Evolutionary conservation across 1,140 invertebrate genomes (phyloP).

Genomic region (Planococcus citri): DNA sequence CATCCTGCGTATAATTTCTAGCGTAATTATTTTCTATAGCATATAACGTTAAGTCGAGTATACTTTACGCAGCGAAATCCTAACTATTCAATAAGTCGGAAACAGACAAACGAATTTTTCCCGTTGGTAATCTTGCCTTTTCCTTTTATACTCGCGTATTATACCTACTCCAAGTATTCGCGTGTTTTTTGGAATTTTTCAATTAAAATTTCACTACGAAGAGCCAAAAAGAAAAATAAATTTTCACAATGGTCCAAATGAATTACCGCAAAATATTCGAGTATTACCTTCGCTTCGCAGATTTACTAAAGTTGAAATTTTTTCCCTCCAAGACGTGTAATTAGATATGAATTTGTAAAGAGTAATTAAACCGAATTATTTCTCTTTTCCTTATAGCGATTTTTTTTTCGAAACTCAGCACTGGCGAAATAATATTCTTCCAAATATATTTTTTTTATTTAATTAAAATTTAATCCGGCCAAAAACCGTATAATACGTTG

Average conservation of each 20-base stretch:
- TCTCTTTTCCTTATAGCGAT: not conserved
- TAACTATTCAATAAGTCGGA: no score
- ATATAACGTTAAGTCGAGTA: no score
- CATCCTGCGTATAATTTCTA: no score
- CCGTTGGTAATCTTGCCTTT: no score
- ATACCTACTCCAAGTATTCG: no score
- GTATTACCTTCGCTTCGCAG: not conserved
- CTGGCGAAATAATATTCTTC: no score
- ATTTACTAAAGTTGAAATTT: not conserved
- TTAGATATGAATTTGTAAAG: not conserved
- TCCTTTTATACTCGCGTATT: no score
- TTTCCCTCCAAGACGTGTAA: not conserved
- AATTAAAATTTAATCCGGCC: not conserved
- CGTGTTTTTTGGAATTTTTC: not conserved
- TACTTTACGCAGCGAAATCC: no score
- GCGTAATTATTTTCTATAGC: no score
- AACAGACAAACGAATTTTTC: no score
- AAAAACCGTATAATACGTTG: not conserved
- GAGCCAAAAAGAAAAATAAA: not conserved
- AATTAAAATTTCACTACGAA: not conserved
- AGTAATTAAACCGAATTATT: not conserved
- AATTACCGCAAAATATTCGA: not conserved
- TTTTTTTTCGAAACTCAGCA: no score
- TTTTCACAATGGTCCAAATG: not conserved
- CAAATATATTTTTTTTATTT: not conserved